These are phyloP conservation scores for Protomyctophum bolini DNA, from an alignment of 2,113 vertebrate genomes.

Conservation along the genomic window DNA sequence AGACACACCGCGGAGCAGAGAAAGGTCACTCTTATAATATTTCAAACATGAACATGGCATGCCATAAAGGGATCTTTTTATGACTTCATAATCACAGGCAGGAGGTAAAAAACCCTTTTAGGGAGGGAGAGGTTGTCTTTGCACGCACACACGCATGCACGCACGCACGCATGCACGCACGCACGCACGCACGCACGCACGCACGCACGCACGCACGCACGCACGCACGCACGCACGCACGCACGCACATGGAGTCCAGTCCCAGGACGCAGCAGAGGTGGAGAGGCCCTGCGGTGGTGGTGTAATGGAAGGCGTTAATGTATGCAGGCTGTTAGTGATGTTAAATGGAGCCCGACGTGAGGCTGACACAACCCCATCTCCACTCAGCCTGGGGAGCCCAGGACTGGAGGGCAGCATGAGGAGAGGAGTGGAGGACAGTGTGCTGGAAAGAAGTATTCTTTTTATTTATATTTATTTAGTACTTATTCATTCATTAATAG, in stretches of 20 bases:
- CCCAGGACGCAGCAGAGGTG: constrained; percentile 9
- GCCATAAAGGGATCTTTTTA: background rate
- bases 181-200: constrained; percentile 1
- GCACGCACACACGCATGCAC: too few species aligned
- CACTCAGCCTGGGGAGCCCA: constrained; percentile 12
- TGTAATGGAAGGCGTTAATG: constrained; percentile 31
- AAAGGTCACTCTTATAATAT: too few species aligned
- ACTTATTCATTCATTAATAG: too few species aligned
- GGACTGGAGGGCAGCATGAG: constrained; percentile 43
- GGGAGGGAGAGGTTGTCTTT: too few species aligned
- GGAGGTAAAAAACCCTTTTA: background rate
- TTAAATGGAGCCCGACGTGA: constrained; percentile 40
- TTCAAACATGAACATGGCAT: background rate
- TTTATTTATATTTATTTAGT: too few species aligned
- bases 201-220: background rate
- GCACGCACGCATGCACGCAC: background rate
- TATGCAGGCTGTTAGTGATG: constrained; percentile 43
- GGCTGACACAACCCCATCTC: constrained; percentile 27
- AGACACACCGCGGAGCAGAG: too few species aligned
- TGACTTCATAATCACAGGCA: background rate
- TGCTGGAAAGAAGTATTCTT: too few species aligned
- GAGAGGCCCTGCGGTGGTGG: constrained; percentile 3
- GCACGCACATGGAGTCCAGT: background rate
- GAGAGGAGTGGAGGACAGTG: constrained; percentile 43
- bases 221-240: background rate